Evolutionary conservation across 2,797 vertebrate genomes (phyloP), one percentile per base, ranked within the genome.

Genomic region (Acridotheres tristis): DNA sequence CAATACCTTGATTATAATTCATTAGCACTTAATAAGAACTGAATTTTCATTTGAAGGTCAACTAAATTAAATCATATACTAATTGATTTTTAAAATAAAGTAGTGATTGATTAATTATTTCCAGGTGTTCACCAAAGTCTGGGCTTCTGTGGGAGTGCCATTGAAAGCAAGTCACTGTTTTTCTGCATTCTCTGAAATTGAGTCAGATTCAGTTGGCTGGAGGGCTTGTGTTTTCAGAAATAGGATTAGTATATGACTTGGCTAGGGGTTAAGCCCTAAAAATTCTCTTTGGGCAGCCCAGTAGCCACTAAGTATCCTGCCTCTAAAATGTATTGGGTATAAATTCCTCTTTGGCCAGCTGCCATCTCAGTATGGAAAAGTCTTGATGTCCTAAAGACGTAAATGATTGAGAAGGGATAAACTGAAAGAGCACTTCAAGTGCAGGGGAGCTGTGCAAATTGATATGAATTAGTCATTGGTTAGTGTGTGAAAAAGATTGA

Each of bases 81-180:
- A 96, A 98, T 97, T 96, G 96, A 97, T 96, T 97, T 97, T 85
- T 53, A 96, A 97, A 96, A 81, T 89, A 96, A 96, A 96, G 40
- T 85, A 68, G 85, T 38, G 13, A 62, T 96, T 62, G 18, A 55
- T 96, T 97, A 95, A 95, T 91, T 94, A 93, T 94, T 97, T 93
- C 88, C 95, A 97, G 95, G 90, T 95, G 77, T 90, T 95, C 80
- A 78, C 66, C 67, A 15, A 30, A 90, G 59, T 30, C 86, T 88
- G 2, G 34, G 36, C 58, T 90, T 78, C 59, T 92, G 42, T 81
- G 90, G 68, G 80, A 95, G 40, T 43, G 42, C 58, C 34, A 30
- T 10, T 90, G 81, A 88, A 89, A 92, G 75, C 71, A 84, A 87
- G 47, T 66, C 85, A 83, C 88, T 95, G 2, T 78, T 94, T 89